Percentiles rank a stretch among this genome's conserved stretches.
phyloP scores from a whole-genome alignment of 2,888 invertebrate genomes.

The Drosophila subquinaria region DNA sequence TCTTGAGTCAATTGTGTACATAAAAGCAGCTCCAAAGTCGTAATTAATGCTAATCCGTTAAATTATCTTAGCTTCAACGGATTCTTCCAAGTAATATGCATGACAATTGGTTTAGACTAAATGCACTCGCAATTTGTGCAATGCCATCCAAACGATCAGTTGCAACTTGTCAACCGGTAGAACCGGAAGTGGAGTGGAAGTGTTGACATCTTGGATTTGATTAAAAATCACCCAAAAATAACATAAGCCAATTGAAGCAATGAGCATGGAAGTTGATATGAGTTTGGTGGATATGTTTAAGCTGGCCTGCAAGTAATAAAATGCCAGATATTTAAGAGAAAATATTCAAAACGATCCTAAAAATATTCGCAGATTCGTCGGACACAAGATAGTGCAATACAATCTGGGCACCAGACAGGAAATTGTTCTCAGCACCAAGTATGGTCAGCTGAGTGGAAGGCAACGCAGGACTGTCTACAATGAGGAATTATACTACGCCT shows the following conservation, averaged over 20 bases:
- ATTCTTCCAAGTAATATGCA: background rate
- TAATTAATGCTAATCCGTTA: too few relatives aligned
- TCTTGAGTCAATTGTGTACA: too few relatives aligned
- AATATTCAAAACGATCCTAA: too few relatives aligned
- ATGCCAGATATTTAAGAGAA: background rate
- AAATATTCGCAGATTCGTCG: slow-evolving; percentile 24
- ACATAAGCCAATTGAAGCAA: background rate
- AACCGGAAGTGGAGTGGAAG: slow-evolving; percentile 32
- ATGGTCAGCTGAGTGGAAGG: slow-evolving; percentile 78
- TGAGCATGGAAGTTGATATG: slow-evolving; percentile 57
- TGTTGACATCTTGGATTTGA: background rate
- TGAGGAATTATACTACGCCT: slow-evolving; percentile 64
- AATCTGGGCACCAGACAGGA: slow-evolving; percentile 75
- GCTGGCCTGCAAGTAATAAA: slow-evolving; percentile 68
- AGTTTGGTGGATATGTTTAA: slow-evolving; percentile 58
- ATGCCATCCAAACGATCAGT: slow-evolving; percentile 48
- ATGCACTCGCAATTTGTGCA: slow-evolving; percentile 16
- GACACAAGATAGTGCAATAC: slow-evolving; percentile 76
- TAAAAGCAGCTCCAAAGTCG: too few relatives aligned
- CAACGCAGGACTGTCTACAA: slow-evolving; percentile 74
- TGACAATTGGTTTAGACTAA: background rate
- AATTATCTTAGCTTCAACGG: background rate
- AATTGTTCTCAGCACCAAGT: slow-evolving; percentile 62
- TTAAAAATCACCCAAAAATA: background rate
- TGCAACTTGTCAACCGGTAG: slow-evolving; percentile 50